These are phyloP conservation scores for Brachynemurus nebulosus DNA, from an alignment of 2,888 invertebrate species.

Conservation along the genomic window DNA sequence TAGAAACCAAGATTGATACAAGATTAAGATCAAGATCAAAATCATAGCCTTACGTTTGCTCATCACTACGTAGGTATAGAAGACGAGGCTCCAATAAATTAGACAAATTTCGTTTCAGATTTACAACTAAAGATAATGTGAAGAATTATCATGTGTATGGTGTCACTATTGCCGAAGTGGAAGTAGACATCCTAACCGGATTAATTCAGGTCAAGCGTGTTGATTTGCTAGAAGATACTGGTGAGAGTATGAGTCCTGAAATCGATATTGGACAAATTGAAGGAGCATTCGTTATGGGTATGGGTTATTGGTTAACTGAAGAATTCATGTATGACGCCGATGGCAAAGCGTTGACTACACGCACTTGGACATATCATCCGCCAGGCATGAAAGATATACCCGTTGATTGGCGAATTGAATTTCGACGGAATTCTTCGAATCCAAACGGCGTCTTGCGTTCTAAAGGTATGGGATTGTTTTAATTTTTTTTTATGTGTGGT, in stretches of 20 bases:
- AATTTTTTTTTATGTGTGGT: neutral
- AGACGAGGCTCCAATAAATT: too few species aligned
- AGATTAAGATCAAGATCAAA: too few species aligned
- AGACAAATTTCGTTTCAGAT: too few species aligned
- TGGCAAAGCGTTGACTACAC: slow-evolving; percentile 54
- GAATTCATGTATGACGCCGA: slow-evolving; percentile 49
- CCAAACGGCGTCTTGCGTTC: slow-evolving; percentile 53
- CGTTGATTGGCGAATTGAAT: slow-evolving; percentile 55
- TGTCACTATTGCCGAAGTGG: slow-evolving; percentile 50
- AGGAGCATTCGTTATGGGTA: slow-evolving; percentile 65
- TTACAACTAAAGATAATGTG: too few species aligned
- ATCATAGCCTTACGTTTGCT: too few species aligned
- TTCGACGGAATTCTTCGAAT: slow-evolving; percentile 51
- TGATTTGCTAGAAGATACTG: slow-evolving; percentile 62
- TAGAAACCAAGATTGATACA: too few species aligned
- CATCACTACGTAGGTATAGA: too few species aligned
- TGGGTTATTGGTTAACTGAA: slow-evolving; percentile 65
- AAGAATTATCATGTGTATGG: slow-evolving; percentile 54
- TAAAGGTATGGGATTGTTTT: slow-evolving; percentile 40
- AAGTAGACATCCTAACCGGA: slow-evolving; percentile 66
- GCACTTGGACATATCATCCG: slow-evolving; percentile 72
- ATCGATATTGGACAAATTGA: slow-evolving; percentile 69
- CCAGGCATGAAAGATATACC: slow-evolving; percentile 69
- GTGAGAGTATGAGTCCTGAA: slow-evolving; percentile 55
- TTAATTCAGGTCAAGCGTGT: slow-evolving; percentile 52